Evolutionary conservation across 1,140 invertebrate genomes (phyloP).

Genomic region (Panagrolaimus sp.): DNA sequence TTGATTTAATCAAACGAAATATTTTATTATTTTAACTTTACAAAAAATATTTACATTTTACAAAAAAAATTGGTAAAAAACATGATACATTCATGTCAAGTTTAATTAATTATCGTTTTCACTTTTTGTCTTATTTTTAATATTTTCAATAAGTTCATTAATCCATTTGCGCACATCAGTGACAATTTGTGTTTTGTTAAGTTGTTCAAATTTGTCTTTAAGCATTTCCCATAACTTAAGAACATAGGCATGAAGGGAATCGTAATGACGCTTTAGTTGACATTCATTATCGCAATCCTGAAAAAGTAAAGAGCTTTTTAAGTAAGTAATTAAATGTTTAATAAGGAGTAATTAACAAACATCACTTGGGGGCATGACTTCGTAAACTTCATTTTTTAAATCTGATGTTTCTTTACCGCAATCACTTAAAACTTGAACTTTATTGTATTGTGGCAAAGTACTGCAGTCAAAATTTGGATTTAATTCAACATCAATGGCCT

Average conservation of each 20-base stretch:
- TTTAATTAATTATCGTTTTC: neutral
- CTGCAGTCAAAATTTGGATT: slow-evolving; percentile 41
- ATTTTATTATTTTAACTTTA: too few relatives aligned
- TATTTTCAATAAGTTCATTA: slow-evolving; percentile 9
- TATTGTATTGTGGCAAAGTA: slow-evolving; percentile 30
- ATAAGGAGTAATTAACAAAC: too few relatives aligned
- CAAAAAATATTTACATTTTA: too few relatives aligned
- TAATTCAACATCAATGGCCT: slow-evolving; percentile 39
- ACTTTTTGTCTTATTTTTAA: slow-evolving; percentile 11
- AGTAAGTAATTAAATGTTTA: neutral
- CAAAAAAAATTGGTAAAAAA: too few relatives aligned
- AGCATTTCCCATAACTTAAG: slow-evolving; percentile 1
- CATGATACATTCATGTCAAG: too few relatives aligned
- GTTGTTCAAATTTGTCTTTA: neutral
- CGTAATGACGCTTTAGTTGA: slow-evolving; percentile 1
- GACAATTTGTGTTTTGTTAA: neutral
- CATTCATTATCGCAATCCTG: neutral
- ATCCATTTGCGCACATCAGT: slow-evolving; percentile 11
- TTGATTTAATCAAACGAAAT: too few relatives aligned
- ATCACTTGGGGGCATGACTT: neutral
- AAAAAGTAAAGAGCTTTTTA: neutral
- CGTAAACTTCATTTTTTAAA: neutral
- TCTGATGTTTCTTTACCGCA: slow-evolving; percentile 29
- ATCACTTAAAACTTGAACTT: slow-evolving; percentile 31
- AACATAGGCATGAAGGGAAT: neutral